These are phyloP conservation scores for Melanotaenia pygmaea DNA, from an alignment of 2,797 vertebrate species.

Conservation along the genomic window DNA sequence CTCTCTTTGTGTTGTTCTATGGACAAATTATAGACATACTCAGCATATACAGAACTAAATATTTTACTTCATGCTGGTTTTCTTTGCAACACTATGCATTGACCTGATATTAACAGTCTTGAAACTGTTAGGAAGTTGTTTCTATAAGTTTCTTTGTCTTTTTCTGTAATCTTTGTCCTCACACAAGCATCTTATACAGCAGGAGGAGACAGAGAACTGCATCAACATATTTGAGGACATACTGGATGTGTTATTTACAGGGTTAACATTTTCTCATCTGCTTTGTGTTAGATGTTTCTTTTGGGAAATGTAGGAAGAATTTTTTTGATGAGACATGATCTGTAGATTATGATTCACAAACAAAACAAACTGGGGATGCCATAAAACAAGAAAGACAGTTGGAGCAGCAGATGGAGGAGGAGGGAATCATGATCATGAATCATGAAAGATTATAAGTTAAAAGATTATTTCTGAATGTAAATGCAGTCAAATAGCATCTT, in stretches of 20 bases:
- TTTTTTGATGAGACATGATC: neutral
- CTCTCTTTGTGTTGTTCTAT: neutral
- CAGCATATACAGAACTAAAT: no score
- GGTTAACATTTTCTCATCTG: neutral
- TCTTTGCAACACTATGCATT: neutral
- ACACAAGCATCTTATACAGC: neutral
- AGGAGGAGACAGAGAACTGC: neutral
- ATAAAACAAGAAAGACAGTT: neutral
- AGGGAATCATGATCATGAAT: neutral
- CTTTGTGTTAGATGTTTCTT: slow-evolving; percentile 7
- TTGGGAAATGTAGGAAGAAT: neutral
- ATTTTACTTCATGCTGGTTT: no score
- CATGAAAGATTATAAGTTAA: neutral
- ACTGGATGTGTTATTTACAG: neutral
- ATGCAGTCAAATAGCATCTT: neutral
- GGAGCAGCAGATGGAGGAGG: neutral
- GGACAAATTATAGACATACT: neutral
- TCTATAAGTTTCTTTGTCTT: neutral
- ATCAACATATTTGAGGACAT: neutral
- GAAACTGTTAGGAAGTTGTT: neutral
- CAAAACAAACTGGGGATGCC: neutral
- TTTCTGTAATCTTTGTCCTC: neutral
- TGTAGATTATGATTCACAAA: neutral
- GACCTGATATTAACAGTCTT: slow-evolving; percentile 20
- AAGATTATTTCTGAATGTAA: neutral